phyloP scores from a whole-genome alignment of 2,888 invertebrate genomes.

The Ctena decussata region DNA sequence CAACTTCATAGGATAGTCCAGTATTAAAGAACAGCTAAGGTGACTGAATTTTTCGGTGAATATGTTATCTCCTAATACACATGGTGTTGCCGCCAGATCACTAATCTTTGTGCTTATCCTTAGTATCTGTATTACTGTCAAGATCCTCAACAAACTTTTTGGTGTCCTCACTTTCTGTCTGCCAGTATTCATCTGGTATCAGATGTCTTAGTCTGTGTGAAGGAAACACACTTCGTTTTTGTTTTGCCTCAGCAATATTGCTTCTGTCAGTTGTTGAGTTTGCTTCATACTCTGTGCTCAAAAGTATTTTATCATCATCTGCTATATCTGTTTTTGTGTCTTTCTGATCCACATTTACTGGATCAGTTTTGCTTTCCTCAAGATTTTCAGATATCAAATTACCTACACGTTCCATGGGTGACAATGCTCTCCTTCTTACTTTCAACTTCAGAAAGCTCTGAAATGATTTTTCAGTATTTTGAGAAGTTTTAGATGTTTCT shows the following conservation, averaged over 20 bases:
- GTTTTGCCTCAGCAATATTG: neutral
- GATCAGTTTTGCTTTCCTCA: neutral
- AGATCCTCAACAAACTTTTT: constrained; percentile 7
- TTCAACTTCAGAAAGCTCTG: neutral
- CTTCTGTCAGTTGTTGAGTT: neutral
- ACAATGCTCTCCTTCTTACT: neutral
- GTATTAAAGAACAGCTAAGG: too few relatives aligned
- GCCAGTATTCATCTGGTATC: constrained; percentile 20
- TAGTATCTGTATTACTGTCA: neutral
- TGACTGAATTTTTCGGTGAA: too few relatives aligned
- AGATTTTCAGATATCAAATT: neutral
- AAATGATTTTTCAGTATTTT: neutral
- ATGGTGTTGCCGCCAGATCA: too few relatives aligned
- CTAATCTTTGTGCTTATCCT: neutral
- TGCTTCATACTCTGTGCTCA: neutral
- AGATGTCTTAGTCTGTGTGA: constrained; percentile 1
- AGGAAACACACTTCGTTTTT: neutral
- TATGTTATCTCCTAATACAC: too few relatives aligned
- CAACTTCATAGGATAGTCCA: too few relatives aligned
- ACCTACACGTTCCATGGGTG: neutral
- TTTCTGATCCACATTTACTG: neutral
- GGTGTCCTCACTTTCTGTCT: neutral
- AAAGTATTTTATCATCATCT: neutral
- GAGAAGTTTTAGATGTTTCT: neutral
- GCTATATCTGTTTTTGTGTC: neutral